Base-by-base conservation (phyloP, 2,888 invertebrate species). In the Lasius platythorax region DNA sequence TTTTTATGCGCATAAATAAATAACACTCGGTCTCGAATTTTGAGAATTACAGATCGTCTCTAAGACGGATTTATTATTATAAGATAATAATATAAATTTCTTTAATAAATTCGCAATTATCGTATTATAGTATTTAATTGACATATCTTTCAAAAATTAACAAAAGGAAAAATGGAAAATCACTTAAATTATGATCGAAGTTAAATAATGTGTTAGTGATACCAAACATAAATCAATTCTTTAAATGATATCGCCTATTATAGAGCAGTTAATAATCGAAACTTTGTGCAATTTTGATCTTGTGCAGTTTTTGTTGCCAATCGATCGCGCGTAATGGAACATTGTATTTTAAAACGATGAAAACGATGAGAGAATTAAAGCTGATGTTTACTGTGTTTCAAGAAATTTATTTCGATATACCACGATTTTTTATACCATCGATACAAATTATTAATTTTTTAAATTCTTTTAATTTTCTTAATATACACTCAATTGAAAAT, bases 211-310 rank as follows among this genome's bases (percentile, higher is more conserved):
- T 53, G 23, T 53, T 64, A 6, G 8, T 8, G 23, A 30, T 15
- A 9, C 15, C 6, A 28, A 2, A 15, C 12, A 18, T 64, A 37
- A 37, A 66, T 64, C 12, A 66, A 76, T 53, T 64, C 33, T 76
- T 76, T 76, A 66, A 66, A 53, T 8, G 18, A 18, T 28, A n/a
- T 75, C 18, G 28, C 28, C 37, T 3, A 53, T 66, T 37, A 64
- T 63, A 66, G 50, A 64, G 23, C 23, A 9, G 5, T 12, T 37
- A 23, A 37, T 64, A 53, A 66, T 53, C 23, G 37, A 76, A 66
- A 64, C 11, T 53, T 63, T 18, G 53, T 70, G 53, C 56, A 56
- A 30, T 72, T 72, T 56, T 72, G 56, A 53, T 53, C 37, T n/a
- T 15, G 28, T 43, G n/a, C n/a, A 43, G 43, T 64, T 75, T 64